Evolutionary conservation across 2,888 invertebrate species (phyloP).

Genomic region (Ischnura elegans): DNA sequence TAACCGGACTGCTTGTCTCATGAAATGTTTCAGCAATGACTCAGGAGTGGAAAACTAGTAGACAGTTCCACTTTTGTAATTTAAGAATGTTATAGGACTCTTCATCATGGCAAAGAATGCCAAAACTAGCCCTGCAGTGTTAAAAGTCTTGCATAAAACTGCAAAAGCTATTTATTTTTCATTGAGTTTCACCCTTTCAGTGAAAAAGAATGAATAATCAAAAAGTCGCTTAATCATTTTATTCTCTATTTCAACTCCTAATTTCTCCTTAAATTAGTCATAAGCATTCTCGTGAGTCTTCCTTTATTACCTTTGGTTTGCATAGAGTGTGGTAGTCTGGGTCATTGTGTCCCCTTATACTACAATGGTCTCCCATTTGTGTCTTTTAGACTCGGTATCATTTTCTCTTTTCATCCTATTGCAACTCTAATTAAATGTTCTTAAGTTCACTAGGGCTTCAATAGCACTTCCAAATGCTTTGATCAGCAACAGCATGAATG

Average conservation of each 20-base stretch:
- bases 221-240: background rate
- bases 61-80: too few relatives aligned
- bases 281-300: background rate
- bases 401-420: background rate
- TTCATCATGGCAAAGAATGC: too few relatives aligned
- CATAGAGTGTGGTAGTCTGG: background rate
- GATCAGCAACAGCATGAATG: background rate
- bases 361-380: background rate
- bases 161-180: too few relatives aligned
- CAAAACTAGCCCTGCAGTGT: too few relatives aligned
- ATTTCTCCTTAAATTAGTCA: background rate
- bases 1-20: background rate
- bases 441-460: background rate
- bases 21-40: too few relatives aligned
- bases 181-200: background rate
- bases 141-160: too few relatives aligned
- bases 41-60: too few relatives aligned
- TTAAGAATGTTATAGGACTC: too few relatives aligned
- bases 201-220: background rate
- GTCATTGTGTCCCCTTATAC: background rate
- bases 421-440: background rate
- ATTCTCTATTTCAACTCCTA: background rate
- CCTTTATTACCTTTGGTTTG: background rate
- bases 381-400: background rate
- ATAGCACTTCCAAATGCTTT: background rate